Base-by-base conservation (phyloP, 2,888 invertebrate species). In the Pollenia angustigena region DNA sequence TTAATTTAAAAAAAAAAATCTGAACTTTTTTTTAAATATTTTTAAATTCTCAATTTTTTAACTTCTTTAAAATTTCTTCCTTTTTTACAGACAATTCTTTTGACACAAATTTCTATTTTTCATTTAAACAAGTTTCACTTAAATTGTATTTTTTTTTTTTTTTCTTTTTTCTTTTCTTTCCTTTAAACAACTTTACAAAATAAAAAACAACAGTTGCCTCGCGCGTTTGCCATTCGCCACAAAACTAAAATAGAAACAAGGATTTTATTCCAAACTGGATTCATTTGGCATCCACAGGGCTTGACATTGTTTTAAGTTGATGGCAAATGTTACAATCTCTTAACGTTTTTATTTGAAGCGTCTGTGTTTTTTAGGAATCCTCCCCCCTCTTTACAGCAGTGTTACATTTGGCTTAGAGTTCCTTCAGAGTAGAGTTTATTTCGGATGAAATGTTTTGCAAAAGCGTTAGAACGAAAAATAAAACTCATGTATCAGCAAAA, bases 221-320 rank as follows among this genome's bases (percentile, higher is more conserved):
- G 80, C 86, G 72, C 84, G 84, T 81, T 81, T 87, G 84, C 84
- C 86, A 78, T 76, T 78, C 84, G 60, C 71, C 72, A 84, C 84
- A 76, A 60, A 56, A 87, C 86, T 84, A 60, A 84, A 44, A 66
- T 46, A 40, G 40, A 52, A 80, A 54, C 71, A 32, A 56, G 14
- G 32, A 40, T n/a, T 32, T 42, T 44, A 18, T 44, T 68, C 50
- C 8, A 18, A 48, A 14, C 9, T 68, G 44, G 54, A 18, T 48
- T 80, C 32, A 54, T 72, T 66, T 66, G 40, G 54, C 68, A 71
- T 69, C 66, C 50, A 60, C 58, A 66, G 68, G n/a, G 9, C 40
- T 68, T 74, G 68, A 48, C 48, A 69, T 74, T 68, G 78, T 48
- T 50, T 52, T 32, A 46, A 72, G 58, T 58, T 46, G 54, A 32